phyloP scores from a whole-genome alignment of 2,888 invertebrate genomes.

The Caenorhabditis sp. region DNA sequence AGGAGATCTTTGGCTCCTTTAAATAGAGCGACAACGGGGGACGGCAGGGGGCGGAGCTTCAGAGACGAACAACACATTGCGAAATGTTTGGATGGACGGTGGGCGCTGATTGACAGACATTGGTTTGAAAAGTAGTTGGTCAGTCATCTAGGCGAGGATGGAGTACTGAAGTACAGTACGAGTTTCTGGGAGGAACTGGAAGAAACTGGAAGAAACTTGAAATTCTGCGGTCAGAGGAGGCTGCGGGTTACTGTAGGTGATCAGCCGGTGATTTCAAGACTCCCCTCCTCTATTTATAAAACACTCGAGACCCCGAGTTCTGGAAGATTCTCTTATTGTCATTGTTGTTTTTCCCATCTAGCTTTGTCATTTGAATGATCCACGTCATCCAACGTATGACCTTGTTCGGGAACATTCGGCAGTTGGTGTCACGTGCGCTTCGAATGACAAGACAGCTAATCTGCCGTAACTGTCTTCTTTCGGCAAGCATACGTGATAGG shows the following conservation, averaged over 20 bases:
- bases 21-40: conserved; percentile 36
- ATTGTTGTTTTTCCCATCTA: background rate
- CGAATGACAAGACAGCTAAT: conserved; percentile 47
- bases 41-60: conserved; percentile 30
- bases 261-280: too few species aligned
- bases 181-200: background rate
- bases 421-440: conserved; percentile 20
- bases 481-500: conserved; percentile 21
- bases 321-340: background rate
- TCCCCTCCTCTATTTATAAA: too few species aligned
- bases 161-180: conserved; percentile 16
- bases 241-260: too few species aligned
- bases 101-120: conserved; percentile 25
- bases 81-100: conserved; percentile 33
- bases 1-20: conserved; percentile 54
- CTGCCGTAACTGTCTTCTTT: conserved; percentile 14
- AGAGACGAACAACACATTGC: conserved; percentile 42
- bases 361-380: background rate
- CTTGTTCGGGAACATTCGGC: conserved; percentile 1
- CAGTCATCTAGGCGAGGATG: conserved; percentile 5
- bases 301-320: too few species aligned
- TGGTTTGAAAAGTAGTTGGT: conserved; percentile 13
- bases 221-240: too few species aligned
- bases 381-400: conserved; percentile 10
- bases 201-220: background rate